Conservation (phyloP, 2,888 invertebrate species). For the Xestia c-nigrum region DNA sequence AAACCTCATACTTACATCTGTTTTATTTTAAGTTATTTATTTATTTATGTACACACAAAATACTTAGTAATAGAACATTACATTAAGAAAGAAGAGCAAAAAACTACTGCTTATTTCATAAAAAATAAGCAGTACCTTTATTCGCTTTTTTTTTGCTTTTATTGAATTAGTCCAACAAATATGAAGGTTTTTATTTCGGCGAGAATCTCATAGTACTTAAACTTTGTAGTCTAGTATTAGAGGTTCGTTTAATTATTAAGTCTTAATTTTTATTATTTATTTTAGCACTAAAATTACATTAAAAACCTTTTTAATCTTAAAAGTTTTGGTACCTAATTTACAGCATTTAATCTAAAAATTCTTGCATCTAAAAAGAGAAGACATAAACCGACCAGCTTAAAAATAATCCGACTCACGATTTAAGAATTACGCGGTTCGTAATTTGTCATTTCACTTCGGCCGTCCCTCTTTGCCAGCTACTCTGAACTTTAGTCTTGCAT, state of each 20-base stretch:
- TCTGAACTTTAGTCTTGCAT: slow-evolving; percentile 14
- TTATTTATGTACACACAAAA: too few relatives aligned
- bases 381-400: neutral
- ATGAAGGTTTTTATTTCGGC: neutral
- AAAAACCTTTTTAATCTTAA: neutral
- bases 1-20: neutral
- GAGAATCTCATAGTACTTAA: neutral
- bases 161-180: neutral
- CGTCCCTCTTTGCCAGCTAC: neutral
- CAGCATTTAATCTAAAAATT: neutral
- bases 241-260: neutral
- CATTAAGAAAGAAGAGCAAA: too few relatives aligned
- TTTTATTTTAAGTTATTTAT: neutral
- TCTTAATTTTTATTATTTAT: neutral
- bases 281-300: neutral
- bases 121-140: too few relatives aligned
- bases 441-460: slow-evolving; percentile 34
- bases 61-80: too few relatives aligned
- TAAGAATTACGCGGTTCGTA: slow-evolving; percentile 6
- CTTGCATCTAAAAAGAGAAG: neutral
- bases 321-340: neutral
- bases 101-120: too few relatives aligned
- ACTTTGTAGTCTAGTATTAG: neutral
- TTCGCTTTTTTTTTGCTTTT: too few relatives aligned
- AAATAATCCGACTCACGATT: slow-evolving; percentile 31